Evolutionary conservation across 2,888 invertebrate genomes (phyloP), one percentile per base, ranked within the genome.

Genomic region (Phalera bucephala): DNA sequence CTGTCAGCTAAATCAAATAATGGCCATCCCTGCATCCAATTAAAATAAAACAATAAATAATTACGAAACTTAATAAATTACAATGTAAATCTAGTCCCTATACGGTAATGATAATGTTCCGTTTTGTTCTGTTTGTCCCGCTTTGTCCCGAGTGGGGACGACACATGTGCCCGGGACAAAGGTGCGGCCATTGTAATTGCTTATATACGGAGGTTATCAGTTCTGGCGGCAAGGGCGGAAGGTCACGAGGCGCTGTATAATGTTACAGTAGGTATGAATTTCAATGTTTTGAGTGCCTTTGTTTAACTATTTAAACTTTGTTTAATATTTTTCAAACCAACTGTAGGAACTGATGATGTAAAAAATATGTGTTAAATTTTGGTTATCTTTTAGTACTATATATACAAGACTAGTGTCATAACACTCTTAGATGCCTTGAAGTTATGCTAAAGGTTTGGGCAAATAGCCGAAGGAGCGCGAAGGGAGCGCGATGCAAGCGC

Each of bases 181-280:
- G 55, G 60, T 49, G 46, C 46, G 45, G 49, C 59, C 50, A 64
- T 69, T 64, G 70, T 70, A 69, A 69, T 71, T 71, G 69, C 61
- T 54, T 50, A 47, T 49, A 51, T 19, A 10, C 29, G 7, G 29
- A 10, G 23, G 35, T 35, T 26, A 31, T 31, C 36, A 29, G 21
- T 36, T 13, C 25, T 19, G 11, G 17, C 21, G 17, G 19, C 19
- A 19, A 20, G 34, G 34, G 25, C 22, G 17, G 9, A 7, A 13
- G 21, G 35, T 23, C 17, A 14, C 9, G 17, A 10, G 17, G 23
- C 15, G 12, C 13, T 20, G 31, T 19, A 26, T 30, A 36, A 26
- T 31, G 29, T 19, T 29, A 17, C 11, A 19, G 19, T 29, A 19
- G 11, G 29, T 11, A 27, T 14, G n/a, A n/a, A 27, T 27, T 7